phyloP scores from a whole-genome alignment of 2,888 invertebrate genomes.

The Epinotia bilunana region DNA sequence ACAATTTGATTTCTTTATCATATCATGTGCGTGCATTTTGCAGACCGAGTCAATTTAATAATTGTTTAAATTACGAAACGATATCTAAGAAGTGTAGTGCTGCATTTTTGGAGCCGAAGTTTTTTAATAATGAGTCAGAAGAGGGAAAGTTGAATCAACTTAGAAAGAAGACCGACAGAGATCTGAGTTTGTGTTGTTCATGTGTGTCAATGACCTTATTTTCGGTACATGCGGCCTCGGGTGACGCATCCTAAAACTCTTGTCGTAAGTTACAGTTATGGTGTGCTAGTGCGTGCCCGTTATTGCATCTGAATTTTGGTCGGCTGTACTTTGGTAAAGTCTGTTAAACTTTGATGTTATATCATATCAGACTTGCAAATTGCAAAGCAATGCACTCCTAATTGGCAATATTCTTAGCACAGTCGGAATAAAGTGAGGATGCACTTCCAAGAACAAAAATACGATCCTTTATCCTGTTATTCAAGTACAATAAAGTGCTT shows the following conservation, averaged over 20 bases:
- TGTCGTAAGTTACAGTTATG: slow-evolving; percentile 23
- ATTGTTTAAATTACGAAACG: no score
- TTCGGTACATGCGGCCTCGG: slow-evolving; percentile 29
- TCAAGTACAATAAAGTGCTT: no score
- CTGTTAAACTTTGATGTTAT: slow-evolving; percentile 11
- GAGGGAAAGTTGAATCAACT: slow-evolving; percentile 23
- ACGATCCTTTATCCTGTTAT: no score
- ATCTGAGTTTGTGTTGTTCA: slow-evolving; percentile 27
- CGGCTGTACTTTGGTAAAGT: slow-evolving; percentile 24
- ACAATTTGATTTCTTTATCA: no score
- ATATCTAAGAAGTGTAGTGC: no score
- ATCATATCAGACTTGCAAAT: no score
- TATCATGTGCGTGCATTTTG: no score
- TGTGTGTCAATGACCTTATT: slow-evolving; percentile 38
- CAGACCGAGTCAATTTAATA: no score
- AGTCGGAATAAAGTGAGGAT: no score
- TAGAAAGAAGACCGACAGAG: background rate
- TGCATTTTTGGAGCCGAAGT: background rate
- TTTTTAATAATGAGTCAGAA: slow-evolving; percentile 27
- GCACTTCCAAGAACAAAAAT: no score
- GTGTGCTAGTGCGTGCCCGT: background rate
- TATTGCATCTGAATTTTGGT: background rate
- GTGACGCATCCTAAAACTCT: slow-evolving; percentile 26
- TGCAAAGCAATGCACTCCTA: no score
- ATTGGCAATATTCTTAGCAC: no score